These are phyloP conservation scores for Lycocorax pyrrhopterus DNA, from an alignment of 2,113 vertebrate species.

Conservation along the genomic window DNA sequence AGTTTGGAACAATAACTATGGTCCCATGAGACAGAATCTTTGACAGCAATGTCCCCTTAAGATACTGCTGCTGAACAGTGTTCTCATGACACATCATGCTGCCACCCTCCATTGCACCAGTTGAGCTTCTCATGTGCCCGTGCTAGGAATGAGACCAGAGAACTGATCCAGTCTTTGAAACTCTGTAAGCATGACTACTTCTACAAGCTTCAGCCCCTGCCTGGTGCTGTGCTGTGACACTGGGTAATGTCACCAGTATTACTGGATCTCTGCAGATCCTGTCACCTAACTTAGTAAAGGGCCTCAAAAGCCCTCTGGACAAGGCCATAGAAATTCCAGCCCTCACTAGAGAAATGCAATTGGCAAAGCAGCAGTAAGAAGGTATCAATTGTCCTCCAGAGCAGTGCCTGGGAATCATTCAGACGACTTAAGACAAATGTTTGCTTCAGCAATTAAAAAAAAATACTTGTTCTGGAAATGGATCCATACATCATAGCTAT, in stretches of 20 bases:
- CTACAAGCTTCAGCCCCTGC: not conserved
- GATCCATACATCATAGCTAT: not conserved
- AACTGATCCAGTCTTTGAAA: not conserved
- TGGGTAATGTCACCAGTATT: not conserved
- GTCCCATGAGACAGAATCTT: not conserved
- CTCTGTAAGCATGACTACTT: not conserved
- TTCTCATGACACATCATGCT: not conserved
- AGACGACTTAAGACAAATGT: not conserved
- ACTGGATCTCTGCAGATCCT: not conserved
- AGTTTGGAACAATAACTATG: not conserved
- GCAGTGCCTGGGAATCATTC: not conserved
- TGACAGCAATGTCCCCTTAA: not conserved
- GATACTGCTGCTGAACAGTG: not conserved
- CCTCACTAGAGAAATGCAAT: not conserved
- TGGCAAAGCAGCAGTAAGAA: not conserved
- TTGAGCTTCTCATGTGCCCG: fast-evolving
- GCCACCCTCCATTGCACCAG: not conserved
- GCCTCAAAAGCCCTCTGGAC: not conserved
- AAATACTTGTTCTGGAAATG: not conserved
- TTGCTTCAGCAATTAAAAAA: not conserved
- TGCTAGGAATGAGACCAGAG: not conserved
- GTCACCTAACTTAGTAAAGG: not conserved
- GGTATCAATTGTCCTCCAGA: not conserved
- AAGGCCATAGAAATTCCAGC: not conserved
- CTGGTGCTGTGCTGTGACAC: not conserved